Conservation (phyloP, 92 coral and sea anemone genomes). For the Epizoanthus rinbou region DNA sequence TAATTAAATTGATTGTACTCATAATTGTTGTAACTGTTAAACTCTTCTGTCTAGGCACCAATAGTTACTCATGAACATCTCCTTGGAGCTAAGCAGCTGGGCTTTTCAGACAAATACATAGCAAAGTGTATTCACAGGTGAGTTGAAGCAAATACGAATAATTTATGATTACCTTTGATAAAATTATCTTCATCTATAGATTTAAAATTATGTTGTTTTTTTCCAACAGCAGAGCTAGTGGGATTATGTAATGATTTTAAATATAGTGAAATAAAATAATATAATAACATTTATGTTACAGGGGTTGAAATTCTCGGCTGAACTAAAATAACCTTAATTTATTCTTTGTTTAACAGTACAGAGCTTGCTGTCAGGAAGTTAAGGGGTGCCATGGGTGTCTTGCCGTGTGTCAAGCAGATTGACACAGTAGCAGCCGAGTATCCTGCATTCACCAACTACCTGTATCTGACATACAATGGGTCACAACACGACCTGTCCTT, state of each 20-base stretch:
- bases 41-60: background rate
- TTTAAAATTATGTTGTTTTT: too few species aligned
- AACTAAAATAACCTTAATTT: background rate
- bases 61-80: conserved; percentile 79
- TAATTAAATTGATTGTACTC: too few species aligned
- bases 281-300: too few species aligned
- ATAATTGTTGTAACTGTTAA: background rate
- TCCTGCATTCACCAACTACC: conserved; percentile 96
- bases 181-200: too few species aligned
- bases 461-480: conserved; percentile 94
- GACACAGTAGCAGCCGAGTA: conserved; percentile 99
- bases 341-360: conserved; percentile 63
- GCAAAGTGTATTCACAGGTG: conserved; percentile 98
- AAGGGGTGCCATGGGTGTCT: conserved; percentile 72
- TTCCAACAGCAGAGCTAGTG: too few species aligned
- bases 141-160: background rate
- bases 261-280: too few species aligned
- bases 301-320: too few species aligned
- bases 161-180: too few species aligned
- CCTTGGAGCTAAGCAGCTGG: conserved; percentile 90
- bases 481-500: conserved; percentile 76
- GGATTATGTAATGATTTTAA: too few species aligned
- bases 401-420: conserved; percentile 87
- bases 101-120: conserved; percentile 96
- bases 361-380: conserved; percentile 91